Base-by-base conservation (phyloP, 2,888 invertebrate species). In the Meiosimyza platycephala region DNA sequence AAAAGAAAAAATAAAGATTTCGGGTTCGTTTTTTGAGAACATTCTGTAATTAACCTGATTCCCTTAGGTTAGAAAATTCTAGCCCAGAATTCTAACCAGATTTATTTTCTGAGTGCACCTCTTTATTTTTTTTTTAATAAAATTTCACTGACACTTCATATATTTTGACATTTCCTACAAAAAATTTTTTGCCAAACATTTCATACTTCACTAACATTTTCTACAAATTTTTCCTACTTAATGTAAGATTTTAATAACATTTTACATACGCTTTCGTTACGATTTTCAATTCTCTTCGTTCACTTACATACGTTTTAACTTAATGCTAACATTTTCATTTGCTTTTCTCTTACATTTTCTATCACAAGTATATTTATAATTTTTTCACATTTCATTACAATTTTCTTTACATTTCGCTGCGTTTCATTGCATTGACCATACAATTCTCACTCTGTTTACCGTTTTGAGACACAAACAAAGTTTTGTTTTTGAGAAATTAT, bases 301-400 rank as follows among this genome's bases (percentile, higher is more conserved):
- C 33, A 50, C 28, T 40, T 63, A 7, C 40, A 40, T 40, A 40
- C 40, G 6, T 40, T 40, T 40, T 40, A 7, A 40, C 40, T 40
- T 40, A 40, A 40, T 40, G 40, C 40, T 40, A 40, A 40, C 40
- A 51, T 48, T 65, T 72, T 74, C 72, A 63, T 51, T 63, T 72
- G 55, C 74, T 62, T 57, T 62, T 57, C 72, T 57, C 64, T 63
- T 62, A 70, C 59, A 47, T 52, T 12, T 76, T 74, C 73, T 78
- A 80, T 79, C 79, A 78, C 78, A 77, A 75, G 47, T 52, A 51
- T 51, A 74, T 73, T 67, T 64, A 69, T 73, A 40, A 48, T 40
- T 59, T 15, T 28, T 11, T 60, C 18, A 70, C 22, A 12, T 51
- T 60, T 69, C 72, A 60, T 70, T 73, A 71, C 74, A 54, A 63